Base-by-base conservation (phyloP, 2,113 vertebrate genomes). In the Sardina pilchardus region DNA sequence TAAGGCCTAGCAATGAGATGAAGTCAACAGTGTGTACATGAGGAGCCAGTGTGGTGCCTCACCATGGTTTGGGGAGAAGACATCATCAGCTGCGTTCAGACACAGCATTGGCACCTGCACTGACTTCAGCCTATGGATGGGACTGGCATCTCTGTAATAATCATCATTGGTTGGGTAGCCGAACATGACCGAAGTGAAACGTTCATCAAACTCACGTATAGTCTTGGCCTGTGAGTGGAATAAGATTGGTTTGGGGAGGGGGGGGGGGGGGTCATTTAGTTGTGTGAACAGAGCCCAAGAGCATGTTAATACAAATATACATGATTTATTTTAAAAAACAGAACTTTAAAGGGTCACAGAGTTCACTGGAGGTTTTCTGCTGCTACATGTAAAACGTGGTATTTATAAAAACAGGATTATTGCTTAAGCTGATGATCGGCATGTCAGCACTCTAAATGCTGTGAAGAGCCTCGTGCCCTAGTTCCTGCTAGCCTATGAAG, bases 121-220 rank as follows among this genome's bases (percentile, higher is more conserved):
- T 42, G 97, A 98, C 86, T 96, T 97, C 88, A 99, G 95, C 89
- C 94, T 96, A 90, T 92, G 96, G 86, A 95, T 94, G 0, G 98
- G 98, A 90, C 98, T 99, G 90, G 98, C 97, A 82, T 99, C 98
- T 24, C 86, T 94, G 89, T 99, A 99, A 90, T 99, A 99, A 91
- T 99, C 97, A n/a, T 98, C 97, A 45, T 98, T 96, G 80, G 97
- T 96, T 19, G 87, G 96, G 93, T 99, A 99, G 87, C 98, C 98
- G 86, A 99, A 99, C 97, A 99, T 98, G 87, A 97, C 96, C 26
- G 98, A 97, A 42, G 98, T 99, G 93, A 99, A 99, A 88, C 96
- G 94, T 89, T 96, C 97, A 81, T 99, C 98, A 92, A 99, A 99
- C 91, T 99, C 97, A 89, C 98, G 95, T 89, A 99, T 95, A 88